These are phyloP conservation scores for Excalfactoria chinensis DNA, from an alignment of 2,113 vertebrate species.

Conservation along the genomic window DNA sequence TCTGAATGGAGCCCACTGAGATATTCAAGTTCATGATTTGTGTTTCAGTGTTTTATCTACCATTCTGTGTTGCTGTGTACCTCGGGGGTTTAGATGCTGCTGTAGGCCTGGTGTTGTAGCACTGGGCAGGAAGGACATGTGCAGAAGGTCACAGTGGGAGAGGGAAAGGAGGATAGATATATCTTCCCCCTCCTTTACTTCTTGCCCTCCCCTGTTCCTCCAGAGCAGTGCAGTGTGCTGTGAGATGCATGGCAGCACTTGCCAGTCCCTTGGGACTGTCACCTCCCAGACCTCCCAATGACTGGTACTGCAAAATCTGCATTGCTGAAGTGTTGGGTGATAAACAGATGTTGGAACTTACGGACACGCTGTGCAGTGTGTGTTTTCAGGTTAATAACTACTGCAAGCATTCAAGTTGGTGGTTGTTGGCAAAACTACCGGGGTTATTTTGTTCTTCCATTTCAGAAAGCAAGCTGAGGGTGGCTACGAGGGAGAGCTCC, in stretches of 20 bases:
- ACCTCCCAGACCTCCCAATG: not conserved
- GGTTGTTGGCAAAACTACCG: not conserved
- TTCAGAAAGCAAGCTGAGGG: conserved; percentile 69
- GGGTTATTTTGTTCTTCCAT: not conserved
- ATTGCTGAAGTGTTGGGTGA: not conserved
- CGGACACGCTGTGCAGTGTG: not conserved
- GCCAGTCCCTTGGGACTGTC: not conserved
- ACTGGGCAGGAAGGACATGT: fast-evolving
- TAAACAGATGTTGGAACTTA: not conserved
- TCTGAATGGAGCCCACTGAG: not conserved
- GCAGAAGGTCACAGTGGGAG: fast-evolving
- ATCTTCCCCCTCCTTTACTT: not conserved
- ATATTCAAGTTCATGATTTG: not conserved
- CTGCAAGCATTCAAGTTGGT: not conserved
- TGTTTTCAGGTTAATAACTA: not conserved
- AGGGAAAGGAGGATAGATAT: not conserved
- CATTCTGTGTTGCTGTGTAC: fast-evolving
- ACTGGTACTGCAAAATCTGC: not conserved
- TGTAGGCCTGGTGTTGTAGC: not conserved
- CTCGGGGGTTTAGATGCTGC: not conserved
- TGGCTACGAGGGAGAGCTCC: not conserved
- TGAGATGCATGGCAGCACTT: not conserved
- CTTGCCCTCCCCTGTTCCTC: not conserved
- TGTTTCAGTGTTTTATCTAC: not conserved
- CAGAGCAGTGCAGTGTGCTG: not conserved